Percentiles rank a stretch among this genome's conserved stretches.
phyloP scores from a whole-genome alignment of 1,140 invertebrate species.

The Dufourea novaeangliae region DNA sequence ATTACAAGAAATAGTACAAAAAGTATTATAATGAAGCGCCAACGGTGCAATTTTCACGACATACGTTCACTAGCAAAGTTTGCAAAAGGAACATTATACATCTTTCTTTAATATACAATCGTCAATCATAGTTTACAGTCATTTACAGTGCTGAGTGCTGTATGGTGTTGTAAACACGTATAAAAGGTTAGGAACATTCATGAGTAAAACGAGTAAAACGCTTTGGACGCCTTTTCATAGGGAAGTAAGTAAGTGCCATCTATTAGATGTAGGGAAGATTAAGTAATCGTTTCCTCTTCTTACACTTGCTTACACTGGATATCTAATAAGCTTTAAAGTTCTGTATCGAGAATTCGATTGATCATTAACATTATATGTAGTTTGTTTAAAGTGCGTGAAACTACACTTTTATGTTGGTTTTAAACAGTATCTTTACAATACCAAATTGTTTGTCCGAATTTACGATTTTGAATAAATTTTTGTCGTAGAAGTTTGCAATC shows the following conservation, averaged over 20 bases:
- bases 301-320: not conserved
- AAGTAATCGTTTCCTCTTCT: not conserved
- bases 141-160: too few species aligned
- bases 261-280: not conserved
- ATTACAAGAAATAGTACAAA: too few species aligned
- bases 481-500: not conserved
- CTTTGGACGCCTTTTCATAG: not conserved
- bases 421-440: not conserved
- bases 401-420: too few species aligned
- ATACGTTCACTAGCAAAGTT: not conserved
- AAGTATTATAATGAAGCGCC: not conserved
- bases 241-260: constrained; percentile 8
- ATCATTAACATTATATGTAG: not conserved
- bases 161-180: not conserved
- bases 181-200: not conserved
- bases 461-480: not conserved
- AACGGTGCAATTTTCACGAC: not conserved
- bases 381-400: not conserved
- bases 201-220: not conserved
- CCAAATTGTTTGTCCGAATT: not conserved
- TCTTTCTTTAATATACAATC: not conserved
- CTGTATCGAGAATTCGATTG: not conserved
- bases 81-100: not conserved
- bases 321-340: not conserved
- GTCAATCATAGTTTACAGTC: constrained; percentile 4